Evolutionary conservation across 2,888 invertebrate genomes (phyloP), one percentile per base, ranked within the genome.

Genomic region (Nomada lathburiana): DNA sequence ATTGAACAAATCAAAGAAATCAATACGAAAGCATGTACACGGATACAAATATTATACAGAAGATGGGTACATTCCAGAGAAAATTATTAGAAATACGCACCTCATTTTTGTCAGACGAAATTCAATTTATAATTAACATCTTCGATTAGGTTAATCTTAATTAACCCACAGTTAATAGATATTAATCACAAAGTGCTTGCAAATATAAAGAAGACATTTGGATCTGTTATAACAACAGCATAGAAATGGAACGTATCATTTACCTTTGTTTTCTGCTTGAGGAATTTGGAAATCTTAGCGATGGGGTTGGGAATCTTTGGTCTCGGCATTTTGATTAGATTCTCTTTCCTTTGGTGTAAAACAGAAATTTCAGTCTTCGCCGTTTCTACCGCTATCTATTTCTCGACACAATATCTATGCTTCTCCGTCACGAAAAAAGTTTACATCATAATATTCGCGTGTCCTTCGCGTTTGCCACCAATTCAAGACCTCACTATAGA

Each of bases 231-330:
- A 13, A 18, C 26, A 47, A 13, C 2, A 16, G 2, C 10, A 4
- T 18, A 5, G 7, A 57, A 18, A 29, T 0, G 13, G 42, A 20
- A 44, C 20, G 16, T 16, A 16, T 18, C 20, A 63, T 85, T 89
- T 93, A 94, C 94, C 94, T 94, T 94, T 44, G 94, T 94, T 86
- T 89, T 94, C 88, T 94, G 93, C 84, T 94, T 94, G 78, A 94
- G 92, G 87, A 93, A 94, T 84, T 94, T 94, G 42, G 94, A 92
- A 85, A 94, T 92, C 89, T 92, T 94, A 78, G 90, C 80, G 82
- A 94, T 91, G 55, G 94, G 92, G 77, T 93, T 93, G 3, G 93
- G 91, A 44, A 94, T 88, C 90, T 94, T 94, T 67, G 93, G 85
- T 76, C 93, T 94, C 72, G 94, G 93, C 94, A 94, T 94, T 85